Evolutionary conservation across 2,797 vertebrate species (phyloP), one percentile per base, ranked within the genome.

Genomic region (Melanotaenia maccullochi): DNA sequence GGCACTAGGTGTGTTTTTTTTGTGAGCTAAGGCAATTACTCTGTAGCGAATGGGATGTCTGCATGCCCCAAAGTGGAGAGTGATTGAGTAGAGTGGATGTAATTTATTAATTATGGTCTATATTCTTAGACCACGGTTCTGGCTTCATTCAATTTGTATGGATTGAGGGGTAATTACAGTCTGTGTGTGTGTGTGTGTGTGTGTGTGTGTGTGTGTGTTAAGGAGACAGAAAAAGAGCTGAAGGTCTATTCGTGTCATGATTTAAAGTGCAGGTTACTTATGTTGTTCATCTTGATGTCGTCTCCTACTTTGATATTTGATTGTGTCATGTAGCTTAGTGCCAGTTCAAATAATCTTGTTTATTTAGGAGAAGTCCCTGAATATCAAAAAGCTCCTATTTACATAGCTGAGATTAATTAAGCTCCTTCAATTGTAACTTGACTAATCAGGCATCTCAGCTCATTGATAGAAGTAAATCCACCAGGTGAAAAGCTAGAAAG

Each of bases 61-160:
- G 68, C 83, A 83, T 89, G 87, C 86, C 87, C 90, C 85, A 85
- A 90, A 90, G 89, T 90, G 85, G 87, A 91, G 87, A 92, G 90
- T 92, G 91, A 93, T 92, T 85, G 87, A 93, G 88, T 92, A 74
- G 90, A 93, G 87, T 81, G 89, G 87, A 80, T 88, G 87, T 93
- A 91, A 93, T 94, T 93, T 93, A 93, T 93, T 93, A 92, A 93
- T 93, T 92, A 93, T 88, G 85, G 89, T 84, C 90, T 92, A 92
- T 93, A 93, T 92, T 92, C 90, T 90, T 91, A 92, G 92, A 91
- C 89, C 84, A 69, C 81, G 24, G 86, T 78, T 84, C 89, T 88
- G 86, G 89, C 89, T 91, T 93, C 89, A 93, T 93, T 93, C 91
- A 93, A 90, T 93, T 93, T 89, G 87, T 88, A 91, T 91, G 90